phyloP scores from a whole-genome alignment of 2,113 vertebrate genomes.

The Scomber japonicus region DNA sequence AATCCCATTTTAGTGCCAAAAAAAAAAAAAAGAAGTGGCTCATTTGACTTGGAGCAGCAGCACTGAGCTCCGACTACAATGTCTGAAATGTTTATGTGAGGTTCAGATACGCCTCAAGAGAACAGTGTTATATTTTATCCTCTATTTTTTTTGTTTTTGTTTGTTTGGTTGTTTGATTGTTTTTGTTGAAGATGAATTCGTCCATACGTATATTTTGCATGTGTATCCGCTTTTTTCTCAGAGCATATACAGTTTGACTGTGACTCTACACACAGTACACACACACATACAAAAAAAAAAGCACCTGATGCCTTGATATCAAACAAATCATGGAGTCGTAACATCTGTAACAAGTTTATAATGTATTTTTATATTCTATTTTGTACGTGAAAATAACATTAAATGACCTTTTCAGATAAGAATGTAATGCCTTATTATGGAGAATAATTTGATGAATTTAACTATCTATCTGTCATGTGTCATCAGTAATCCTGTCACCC shows the following conservation, averaged over 20 bases:
- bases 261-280: not conserved
- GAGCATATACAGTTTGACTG: conserved; percentile 69
- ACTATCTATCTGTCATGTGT: conserved; percentile 44
- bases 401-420: conserved; percentile 95
- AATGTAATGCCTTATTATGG: conserved; percentile 85
- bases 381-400: conserved; percentile 99
- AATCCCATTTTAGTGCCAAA: conserved; percentile 50
- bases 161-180: conserved; percentile 44
- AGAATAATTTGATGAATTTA: conserved; percentile 60
- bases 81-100: conserved; percentile 42
- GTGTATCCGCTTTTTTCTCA: conserved; percentile 78
- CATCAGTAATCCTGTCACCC: conserved; percentile 28
- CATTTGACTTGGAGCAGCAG: conserved; percentile 42
- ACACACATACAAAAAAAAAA: conserved; percentile 84
- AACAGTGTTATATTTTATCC: conserved; percentile 91
- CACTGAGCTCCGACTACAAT: conserved; percentile 31
- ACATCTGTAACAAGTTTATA: conserved; percentile 99
- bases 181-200: conserved; percentile 49
- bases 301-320: conserved; percentile 93
- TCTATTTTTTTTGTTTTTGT: conserved; percentile 20
- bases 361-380: conserved; percentile 99
- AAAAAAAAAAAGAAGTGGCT: conserved; percentile 11
- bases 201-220: conserved; percentile 65
- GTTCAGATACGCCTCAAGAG: conserved; percentile 43
- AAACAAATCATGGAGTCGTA: conserved; percentile 90